Percentiles rank a stretch among this genome's conserved stretches.
These are phyloP conservation scores for Ursus arctos DNA, from an alignment of 2,113 vertebrate species.

Conservation along the genomic window DNA sequence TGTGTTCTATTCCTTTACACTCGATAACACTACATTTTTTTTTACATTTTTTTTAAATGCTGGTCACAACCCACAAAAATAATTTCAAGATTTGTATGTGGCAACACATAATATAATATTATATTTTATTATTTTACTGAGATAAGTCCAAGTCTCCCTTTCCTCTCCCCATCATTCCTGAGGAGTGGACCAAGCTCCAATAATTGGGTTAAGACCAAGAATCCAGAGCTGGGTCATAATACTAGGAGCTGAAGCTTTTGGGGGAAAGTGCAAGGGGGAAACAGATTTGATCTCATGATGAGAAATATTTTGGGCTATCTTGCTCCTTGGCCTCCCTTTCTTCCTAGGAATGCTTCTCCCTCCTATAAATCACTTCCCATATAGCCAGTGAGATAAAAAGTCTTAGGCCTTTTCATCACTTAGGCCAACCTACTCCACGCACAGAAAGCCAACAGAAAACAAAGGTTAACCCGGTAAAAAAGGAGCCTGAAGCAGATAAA, in stretches of 20 bases:
- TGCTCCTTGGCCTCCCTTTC: background rate
- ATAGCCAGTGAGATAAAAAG: background rate
- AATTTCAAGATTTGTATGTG: background rate
- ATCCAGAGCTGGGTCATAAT: background rate
- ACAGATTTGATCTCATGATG: background rate
- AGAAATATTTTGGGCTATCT: background rate
- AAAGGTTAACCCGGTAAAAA: background rate
- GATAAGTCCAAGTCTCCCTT: background rate
- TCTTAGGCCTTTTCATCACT: background rate
- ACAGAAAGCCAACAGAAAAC: slow-evolving; percentile 41
- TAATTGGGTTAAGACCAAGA: background rate
- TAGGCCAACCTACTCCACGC: background rate
- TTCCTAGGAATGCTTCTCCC: background rate
- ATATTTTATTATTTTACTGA: background rate
- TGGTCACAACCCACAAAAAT: background rate
- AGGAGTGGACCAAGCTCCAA: background rate
- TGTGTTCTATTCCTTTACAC: background rate
- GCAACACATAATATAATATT: background rate
- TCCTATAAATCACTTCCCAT: background rate
- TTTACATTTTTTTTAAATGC: background rate
- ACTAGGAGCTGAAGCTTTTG: background rate
- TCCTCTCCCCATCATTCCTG: background rate
- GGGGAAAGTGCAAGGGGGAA: background rate
- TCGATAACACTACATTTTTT: background rate
- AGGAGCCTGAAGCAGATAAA: background rate